Base-by-base conservation (phyloP, 2,113 vertebrate species). In the Parotia lawesii region DNA sequence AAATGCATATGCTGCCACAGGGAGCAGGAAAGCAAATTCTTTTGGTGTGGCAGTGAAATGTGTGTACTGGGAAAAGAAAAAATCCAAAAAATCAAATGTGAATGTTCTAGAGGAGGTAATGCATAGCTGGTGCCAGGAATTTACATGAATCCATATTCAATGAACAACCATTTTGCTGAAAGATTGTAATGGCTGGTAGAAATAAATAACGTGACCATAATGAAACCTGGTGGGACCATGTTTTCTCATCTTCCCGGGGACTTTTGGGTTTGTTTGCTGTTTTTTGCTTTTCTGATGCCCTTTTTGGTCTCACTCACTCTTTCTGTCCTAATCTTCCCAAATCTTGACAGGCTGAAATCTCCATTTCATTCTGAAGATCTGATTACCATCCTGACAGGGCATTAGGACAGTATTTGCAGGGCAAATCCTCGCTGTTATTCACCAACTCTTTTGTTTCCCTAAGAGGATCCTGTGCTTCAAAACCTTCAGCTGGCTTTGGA, bases 121-220 rank as follows among this genome's bases (percentile, higher is more conserved):
- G 28, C 80, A 92, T 51, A 92, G 89, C 42, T 44, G 48, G 78
- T 85, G 85, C 79, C 87, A 89, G n/a, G 75, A 96, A 97, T 97
- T 96, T 97, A 93, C 96, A 96, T 94, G 53, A 85, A 88, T 96
- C 82, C 86, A 89, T 95, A 96, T 96, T 96, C 88, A 96, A 60
- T 92, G 78, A 96, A 94, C 56, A 89, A 95, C 90, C 87, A 91
- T 94, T 95, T 73, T 91, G 38, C 66, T 80, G 92, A 95, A 93
- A 89, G 40, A 95, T 79, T 57, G 77, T 23, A 92, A 93, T 65
- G 85, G 38, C n/a, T 96, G 76, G 65, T 53, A 31, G 70, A 93
- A 92, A 86, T 50, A 93, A 92, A 94, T 85, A 76, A 80, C 19
- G 5, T 81, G 61, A n/a, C 94, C 75, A 28, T 42, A 61, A 73